Conservation (phyloP, 2,888 invertebrate species). For the Zygogramma bicolorata region DNA sequence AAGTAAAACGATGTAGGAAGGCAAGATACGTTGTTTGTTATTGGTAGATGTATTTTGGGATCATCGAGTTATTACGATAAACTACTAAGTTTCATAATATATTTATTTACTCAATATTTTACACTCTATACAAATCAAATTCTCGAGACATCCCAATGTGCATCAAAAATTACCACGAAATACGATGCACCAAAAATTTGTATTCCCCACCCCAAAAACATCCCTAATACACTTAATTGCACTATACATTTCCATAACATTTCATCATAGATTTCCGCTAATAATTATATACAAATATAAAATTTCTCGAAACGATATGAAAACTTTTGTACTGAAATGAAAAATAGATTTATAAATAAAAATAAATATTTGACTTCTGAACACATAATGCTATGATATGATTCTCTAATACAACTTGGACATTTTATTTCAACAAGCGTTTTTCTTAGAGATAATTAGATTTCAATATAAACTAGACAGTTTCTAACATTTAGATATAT, state of each 20-base stretch:
- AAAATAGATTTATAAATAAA: constrained; percentile 41
- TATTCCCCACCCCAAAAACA: background rate
- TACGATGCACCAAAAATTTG: background rate
- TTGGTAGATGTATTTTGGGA: no score
- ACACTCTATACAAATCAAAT: background rate
- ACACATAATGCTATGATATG: constrained; percentile 52
- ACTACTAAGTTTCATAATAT: background rate
- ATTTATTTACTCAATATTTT: constrained; percentile 7
- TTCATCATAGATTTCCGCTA: background rate
- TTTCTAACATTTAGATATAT: constrained; percentile 39
- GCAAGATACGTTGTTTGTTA: no score
- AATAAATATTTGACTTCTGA: constrained; percentile 42
- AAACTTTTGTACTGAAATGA: constrained; percentile 50
- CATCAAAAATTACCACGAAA: background rate
- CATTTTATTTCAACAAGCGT: constrained; percentile 43
- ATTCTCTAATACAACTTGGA: constrained; percentile 44
- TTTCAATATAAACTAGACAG: constrained; percentile 36
- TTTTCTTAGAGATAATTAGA: constrained; percentile 30
- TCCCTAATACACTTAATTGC: background rate
- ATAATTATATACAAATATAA: constrained; percentile 6
- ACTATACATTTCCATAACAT: background rate
- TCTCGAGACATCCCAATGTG: background rate
- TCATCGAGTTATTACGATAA: no score
- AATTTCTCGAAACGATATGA: constrained; percentile 14
- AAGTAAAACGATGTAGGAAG: no score